Conservation (phyloP, 2,888 invertebrate species). For the Ashinkailepas kermadecensis region DNA sequence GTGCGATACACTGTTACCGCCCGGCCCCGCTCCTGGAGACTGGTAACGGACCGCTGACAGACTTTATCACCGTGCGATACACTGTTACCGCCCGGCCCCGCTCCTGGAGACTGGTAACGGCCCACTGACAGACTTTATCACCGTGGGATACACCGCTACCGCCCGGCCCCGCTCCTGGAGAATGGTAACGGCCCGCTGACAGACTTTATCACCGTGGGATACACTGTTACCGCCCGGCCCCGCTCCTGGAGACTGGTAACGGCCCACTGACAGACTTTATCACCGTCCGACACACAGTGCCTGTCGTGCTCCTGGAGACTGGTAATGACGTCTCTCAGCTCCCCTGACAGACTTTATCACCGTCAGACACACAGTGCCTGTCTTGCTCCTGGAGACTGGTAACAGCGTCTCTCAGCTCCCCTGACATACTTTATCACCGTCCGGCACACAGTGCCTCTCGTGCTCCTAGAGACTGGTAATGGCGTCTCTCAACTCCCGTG, state of each 20-base stretch:
- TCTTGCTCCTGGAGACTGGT: no score
- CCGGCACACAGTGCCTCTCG: no score
- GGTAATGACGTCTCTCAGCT: no score
- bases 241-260: neutral
- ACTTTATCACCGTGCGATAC: neutral
- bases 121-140: neutral
- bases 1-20: neutral
- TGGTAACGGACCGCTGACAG: no score
- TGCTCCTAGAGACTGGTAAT: no score
- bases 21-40: neutral
- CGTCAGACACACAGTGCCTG: neutral
- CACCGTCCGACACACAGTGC: neutral
- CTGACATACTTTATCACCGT: no score
- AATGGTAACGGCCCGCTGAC: no score
- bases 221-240: neutral
- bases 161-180: neutral
- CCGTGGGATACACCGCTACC: neutral
- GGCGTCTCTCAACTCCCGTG: no score
- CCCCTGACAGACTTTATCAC: neutral
- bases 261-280: no score
- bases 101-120: neutral
- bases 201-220: neutral
- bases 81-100: neutral
- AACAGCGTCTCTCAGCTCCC: no score
- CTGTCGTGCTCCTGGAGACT: neutral